phyloP scores from a whole-genome alignment of 2,113 vertebrate species.

The Cryptomyrus ogoouensis region DNA sequence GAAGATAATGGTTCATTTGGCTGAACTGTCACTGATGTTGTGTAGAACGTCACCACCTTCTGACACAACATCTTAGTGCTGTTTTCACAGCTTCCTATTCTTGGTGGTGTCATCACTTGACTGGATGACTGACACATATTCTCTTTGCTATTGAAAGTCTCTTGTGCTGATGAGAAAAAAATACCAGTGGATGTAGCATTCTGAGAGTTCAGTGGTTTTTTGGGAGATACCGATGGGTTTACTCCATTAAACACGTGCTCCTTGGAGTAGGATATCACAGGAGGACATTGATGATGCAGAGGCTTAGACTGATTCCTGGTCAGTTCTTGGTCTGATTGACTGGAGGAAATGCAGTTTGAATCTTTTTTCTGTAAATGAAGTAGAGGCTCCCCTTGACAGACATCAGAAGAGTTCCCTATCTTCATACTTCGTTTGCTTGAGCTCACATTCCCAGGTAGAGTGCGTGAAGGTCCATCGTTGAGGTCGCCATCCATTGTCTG shows the following conservation, averaged over 20 bases:
- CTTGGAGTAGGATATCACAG: not conserved
- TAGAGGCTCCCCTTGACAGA: slow-evolving; percentile 23
- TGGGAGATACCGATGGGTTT: slow-evolving; percentile 2
- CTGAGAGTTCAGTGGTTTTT: not conserved
- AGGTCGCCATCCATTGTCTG: slow-evolving; percentile 11
- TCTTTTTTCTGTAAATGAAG: slow-evolving; percentile 19
- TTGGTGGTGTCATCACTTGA: slow-evolving; percentile 13
- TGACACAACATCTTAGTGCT: slow-evolving; percentile 26
- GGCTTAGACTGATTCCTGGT: slow-evolving; percentile 17
- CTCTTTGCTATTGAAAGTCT: not conserved
- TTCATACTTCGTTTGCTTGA: slow-evolving; percentile 21
- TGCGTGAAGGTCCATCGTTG: slow-evolving; percentile 8
- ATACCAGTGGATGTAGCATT: slow-evolving; percentile 25
- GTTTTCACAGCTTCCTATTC: not conserved
- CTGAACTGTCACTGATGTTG: slow-evolving; percentile 27
- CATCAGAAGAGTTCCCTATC: slow-evolving; percentile 26
- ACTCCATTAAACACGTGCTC: slow-evolving; percentile 16
- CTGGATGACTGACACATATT: slow-evolving; percentile 20
- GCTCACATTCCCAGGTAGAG: not conserved
- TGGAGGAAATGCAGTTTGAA: not conserved
- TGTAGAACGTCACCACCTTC: slow-evolving; percentile 16
- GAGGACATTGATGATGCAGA: slow-evolving; percentile 7
- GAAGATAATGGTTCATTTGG: slow-evolving; percentile 16
- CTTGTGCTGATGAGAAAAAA: slow-evolving; percentile 21
- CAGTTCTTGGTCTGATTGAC: slow-evolving; percentile 18